phyloP scores from a whole-genome alignment of 1,140 invertebrate genomes.

The Aphaenogaster ashmeadi region DNA sequence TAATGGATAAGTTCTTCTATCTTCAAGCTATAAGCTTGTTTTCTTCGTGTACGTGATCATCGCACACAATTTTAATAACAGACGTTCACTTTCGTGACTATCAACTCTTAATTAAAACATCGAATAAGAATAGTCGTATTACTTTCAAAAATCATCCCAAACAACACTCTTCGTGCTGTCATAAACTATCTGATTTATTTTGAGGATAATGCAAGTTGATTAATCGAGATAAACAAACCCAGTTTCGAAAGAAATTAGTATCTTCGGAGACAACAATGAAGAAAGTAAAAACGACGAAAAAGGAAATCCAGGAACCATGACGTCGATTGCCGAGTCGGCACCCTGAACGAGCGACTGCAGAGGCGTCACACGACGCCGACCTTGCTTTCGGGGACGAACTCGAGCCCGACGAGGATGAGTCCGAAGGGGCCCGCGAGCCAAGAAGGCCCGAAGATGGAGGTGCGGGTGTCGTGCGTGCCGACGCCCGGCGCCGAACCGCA shows the following conservation, averaged over 20 bases:
- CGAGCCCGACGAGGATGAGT: slow-evolving; percentile 80
- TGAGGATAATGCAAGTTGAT: neutral
- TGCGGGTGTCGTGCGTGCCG: slow-evolving; percentile 82
- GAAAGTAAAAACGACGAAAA: slow-evolving; percentile 32
- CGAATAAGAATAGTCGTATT: neutral
- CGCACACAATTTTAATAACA: neutral
- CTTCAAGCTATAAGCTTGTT: neutral
- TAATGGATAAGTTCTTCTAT: neutral
- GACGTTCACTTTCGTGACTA: neutral
- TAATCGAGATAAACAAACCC: neutral
- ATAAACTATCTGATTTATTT: slow-evolving; percentile 10
- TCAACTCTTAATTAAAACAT: neutral
- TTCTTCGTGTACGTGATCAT: neutral
- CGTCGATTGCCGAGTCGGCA: slow-evolving; percentile 56
- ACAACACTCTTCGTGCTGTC: neutral
- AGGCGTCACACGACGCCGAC: slow-evolving; percentile 84
- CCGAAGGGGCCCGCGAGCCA: slow-evolving; percentile 81
- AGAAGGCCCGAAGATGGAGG: slow-evolving; percentile 83
- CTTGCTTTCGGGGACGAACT: slow-evolving; percentile 56
- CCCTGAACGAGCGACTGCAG: slow-evolving; percentile 80
- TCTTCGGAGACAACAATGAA: slow-evolving; percentile 22
- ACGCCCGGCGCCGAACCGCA: slow-evolving; percentile 83
- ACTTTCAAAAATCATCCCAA: neutral
- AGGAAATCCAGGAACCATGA: neutral
- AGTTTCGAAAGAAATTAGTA: neutral